phyloP scores from a whole-genome alignment of 2,113 vertebrate species.

The Scomber colias region DNA sequence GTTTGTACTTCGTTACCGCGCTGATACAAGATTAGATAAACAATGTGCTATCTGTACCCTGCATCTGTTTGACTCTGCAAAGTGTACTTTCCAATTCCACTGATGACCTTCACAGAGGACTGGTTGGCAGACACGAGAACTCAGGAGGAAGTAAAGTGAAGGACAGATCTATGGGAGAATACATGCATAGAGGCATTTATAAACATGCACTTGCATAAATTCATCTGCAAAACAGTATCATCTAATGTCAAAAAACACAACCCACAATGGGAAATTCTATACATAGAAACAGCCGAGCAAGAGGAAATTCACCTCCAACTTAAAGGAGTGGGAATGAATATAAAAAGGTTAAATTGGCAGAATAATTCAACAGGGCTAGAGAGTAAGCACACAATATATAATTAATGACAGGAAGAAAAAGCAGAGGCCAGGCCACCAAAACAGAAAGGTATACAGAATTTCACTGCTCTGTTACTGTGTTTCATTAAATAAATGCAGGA shows the following conservation, averaged over 20 bases:
- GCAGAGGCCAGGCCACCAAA: conserved; percentile 19
- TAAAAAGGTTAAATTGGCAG: conserved; percentile 37
- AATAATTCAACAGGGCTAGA: conserved; percentile 45
- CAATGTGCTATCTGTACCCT: conserved; percentile 77
- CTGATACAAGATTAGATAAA: conserved; percentile 88
- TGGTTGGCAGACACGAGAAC: conserved; percentile 49
- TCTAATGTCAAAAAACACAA: conserved; percentile 41
- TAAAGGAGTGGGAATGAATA: conserved; percentile 28
- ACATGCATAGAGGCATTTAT: conserved; percentile 30
- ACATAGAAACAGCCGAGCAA: neutral
- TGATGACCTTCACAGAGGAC: conserved; percentile 81
- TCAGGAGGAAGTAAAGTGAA: conserved; percentile 47
- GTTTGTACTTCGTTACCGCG: conserved; percentile 83
- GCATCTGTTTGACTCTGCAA: conserved; percentile 82
- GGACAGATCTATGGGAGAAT: conserved; percentile 39
- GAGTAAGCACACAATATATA: conserved; percentile 45
- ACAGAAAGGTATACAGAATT: conserved; percentile 12
- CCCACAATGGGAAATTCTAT: neutral
- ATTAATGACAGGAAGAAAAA: conserved; percentile 42
- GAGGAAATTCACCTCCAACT: conserved; percentile 27
- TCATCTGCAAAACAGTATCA: conserved; percentile 39
- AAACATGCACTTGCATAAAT: conserved; percentile 26
- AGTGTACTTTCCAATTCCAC: conserved; percentile 83
- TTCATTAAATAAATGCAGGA: conserved; percentile 48
- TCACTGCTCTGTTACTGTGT: conserved; percentile 6